Base-by-base conservation (phyloP, 2,797 vertebrate species). In the Aselliscus stoliczkanus region DNA sequence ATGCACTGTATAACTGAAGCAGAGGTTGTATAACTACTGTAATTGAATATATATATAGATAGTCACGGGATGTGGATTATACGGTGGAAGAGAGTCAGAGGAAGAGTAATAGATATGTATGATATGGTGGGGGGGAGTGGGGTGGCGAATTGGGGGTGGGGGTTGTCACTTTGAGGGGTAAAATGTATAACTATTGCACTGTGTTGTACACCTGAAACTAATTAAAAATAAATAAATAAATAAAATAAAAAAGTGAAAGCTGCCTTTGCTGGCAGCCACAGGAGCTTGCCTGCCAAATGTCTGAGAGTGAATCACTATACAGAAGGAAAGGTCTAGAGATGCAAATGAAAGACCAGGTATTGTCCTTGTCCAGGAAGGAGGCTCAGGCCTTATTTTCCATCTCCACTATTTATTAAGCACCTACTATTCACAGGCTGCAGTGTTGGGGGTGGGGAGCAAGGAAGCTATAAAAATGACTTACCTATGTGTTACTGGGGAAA, bases 171-270 rank as follows among this genome's bases (percentile, higher is more conserved):
- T n/a, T n/a, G n/a, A n/a, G n/a, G n/a, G n/a, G n/a, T n/a, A n/a
- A n/a, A n/a, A n/a, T n/a, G n/a, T n/a, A n/a, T n/a, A n/a, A n/a
- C n/a, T n/a, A n/a, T n/a, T n/a, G n/a, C n/a, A n/a, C n/a, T n/a
- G n/a, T n/a, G n/a, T n/a, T n/a, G n/a, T n/a, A n/a, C n/a, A n/a
- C n/a, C n/a, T n/a, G n/a, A n/a, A n/a, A n/a, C n/a, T n/a, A n/a
- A n/a, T n/a, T n/a, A n/a, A n/a, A n/a, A n/a, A n/a, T n/a, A n/a
- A n/a, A n/a, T n/a, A n/a, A n/a, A n/a, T n/a, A n/a, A n/a, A n/a
- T n/a, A n/a, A n/a, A n/a, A n/a, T 52, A 58, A 75, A 67, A 90
- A 92, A 84, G 80, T 83, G 84, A 73, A 93, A 96, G 60, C 47
- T 25, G 70, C 31, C 56, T 82, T 95, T 9, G 2, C 72, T 75